Conservation (phyloP, 2,113 vertebrate species). For the Azemiops feae region DNA sequence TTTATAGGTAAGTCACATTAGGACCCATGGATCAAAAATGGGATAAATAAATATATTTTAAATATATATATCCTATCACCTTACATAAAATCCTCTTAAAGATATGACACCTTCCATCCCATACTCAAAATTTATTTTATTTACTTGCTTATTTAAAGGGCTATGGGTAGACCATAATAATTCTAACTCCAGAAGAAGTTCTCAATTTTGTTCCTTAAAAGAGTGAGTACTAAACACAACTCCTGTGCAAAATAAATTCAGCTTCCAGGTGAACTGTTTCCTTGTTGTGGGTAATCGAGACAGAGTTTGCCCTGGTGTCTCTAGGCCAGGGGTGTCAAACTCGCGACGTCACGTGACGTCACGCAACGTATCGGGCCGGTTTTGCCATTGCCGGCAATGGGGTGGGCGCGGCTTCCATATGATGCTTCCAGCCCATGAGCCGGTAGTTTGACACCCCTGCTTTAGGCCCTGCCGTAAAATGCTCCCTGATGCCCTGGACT, state of each 20-base stretch:
- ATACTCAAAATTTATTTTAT: neutral
- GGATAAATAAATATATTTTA: neutral
- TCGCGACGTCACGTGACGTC: too few relatives aligned
- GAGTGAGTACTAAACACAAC: neutral
- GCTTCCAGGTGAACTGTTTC: neutral
- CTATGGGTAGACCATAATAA: neutral
- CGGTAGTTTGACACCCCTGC: too few relatives aligned
- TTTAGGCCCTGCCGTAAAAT: neutral
- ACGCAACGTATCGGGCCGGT: too few relatives aligned
- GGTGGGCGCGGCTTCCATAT: too few relatives aligned
- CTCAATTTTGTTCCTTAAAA: neutral
- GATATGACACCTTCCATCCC: neutral
- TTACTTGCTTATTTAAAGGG: neutral
- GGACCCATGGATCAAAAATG: neutral
- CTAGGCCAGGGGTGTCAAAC: too few relatives aligned
- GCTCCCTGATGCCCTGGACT: neutral
- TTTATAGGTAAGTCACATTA: too few relatives aligned
- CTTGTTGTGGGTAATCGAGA: neutral
- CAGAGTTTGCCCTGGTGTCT: neutral
- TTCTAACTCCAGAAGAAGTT: neutral
- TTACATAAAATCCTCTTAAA: neutral
- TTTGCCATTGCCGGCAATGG: too few relatives aligned
- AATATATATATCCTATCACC: neutral
- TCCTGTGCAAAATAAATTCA: neutral
- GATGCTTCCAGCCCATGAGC: too few relatives aligned